These are phyloP conservation scores for Yponomeuta malinellus DNA, from an alignment of 2,888 invertebrate species.

Conservation along the genomic window DNA sequence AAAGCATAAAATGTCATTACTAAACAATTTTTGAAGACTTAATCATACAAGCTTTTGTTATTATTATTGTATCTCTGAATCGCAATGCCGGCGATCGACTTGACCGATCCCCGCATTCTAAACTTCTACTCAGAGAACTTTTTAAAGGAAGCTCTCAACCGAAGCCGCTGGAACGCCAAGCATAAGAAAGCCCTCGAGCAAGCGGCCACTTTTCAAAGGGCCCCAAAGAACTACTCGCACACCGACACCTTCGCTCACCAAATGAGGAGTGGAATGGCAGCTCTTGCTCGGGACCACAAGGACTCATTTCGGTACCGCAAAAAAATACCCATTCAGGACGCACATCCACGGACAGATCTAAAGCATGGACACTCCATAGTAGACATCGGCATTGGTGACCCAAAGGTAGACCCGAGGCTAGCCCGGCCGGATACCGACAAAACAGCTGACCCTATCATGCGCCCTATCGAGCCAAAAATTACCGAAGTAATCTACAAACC, in stretches of 20 bases:
- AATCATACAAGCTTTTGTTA: not conserved
- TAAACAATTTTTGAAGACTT: not conserved
- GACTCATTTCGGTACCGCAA: not conserved
- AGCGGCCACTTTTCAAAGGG: not conserved
- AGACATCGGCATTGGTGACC: constrained; percentile 39
- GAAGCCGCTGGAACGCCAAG: constrained; percentile 4
- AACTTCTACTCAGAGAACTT: constrained; percentile 11
- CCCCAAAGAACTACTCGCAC: not conserved
- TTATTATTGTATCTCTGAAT: not conserved
- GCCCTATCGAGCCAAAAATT: constrained; percentile 34
- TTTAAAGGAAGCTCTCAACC: not conserved
- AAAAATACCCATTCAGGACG: not conserved
- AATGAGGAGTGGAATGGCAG: constrained; percentile 33
- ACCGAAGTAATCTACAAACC: constrained; percentile 36
- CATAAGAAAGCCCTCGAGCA: not conserved
- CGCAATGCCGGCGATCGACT: not conserved
- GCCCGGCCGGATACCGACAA: constrained; percentile 34
- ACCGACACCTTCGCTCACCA: constrained; percentile 23
- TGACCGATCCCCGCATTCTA: not conserved
- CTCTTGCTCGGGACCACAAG: constrained; percentile 32
- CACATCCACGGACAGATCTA: constrained; percentile 23
- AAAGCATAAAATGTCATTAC: no score
- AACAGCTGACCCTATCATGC: constrained; percentile 36
- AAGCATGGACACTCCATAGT: constrained; percentile 36
- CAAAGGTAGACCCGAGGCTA: constrained; percentile 37